Conservation (phyloP, 2,113 vertebrate species). For the Chloebia gouldiae region DNA sequence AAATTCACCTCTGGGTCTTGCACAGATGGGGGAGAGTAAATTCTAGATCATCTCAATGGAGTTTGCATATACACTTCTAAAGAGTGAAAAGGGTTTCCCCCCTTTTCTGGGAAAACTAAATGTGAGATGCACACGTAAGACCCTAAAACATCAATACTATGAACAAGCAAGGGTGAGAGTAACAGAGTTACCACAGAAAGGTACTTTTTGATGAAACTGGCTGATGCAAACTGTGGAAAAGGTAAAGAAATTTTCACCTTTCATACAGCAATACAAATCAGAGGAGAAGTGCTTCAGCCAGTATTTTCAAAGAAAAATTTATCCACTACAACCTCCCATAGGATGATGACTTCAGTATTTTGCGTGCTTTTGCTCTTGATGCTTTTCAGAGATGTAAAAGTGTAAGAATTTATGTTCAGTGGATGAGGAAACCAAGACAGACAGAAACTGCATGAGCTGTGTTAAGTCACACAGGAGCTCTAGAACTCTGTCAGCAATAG, state of each 20-base stretch:
- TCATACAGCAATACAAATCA: neutral
- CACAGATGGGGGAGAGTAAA: neutral
- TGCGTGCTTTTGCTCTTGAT: neutral
- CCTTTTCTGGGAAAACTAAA: neutral
- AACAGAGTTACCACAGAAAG: accelerated
- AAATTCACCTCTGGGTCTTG: neutral
- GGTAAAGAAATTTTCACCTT: neutral
- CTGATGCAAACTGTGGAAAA: neutral
- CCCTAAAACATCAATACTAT: neutral
- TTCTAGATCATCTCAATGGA: neutral
- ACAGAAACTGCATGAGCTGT: neutral
- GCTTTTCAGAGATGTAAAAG: neutral
- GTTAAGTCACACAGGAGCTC: neutral
- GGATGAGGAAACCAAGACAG: neutral
- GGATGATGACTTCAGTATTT: neutral
- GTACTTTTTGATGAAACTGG: neutral
- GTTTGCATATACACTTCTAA: neutral
- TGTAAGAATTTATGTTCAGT: neutral
- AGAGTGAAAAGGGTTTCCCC: neutral
- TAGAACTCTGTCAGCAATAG: neutral
- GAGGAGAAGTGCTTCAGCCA: neutral
- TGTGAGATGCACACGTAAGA: neutral
- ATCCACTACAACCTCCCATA: neutral
- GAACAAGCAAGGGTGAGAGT: neutral
- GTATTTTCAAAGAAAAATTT: neutral